Evolutionary conservation across 2,888 invertebrate genomes (phyloP).

Genomic region (Lottia gigantea): DNA sequence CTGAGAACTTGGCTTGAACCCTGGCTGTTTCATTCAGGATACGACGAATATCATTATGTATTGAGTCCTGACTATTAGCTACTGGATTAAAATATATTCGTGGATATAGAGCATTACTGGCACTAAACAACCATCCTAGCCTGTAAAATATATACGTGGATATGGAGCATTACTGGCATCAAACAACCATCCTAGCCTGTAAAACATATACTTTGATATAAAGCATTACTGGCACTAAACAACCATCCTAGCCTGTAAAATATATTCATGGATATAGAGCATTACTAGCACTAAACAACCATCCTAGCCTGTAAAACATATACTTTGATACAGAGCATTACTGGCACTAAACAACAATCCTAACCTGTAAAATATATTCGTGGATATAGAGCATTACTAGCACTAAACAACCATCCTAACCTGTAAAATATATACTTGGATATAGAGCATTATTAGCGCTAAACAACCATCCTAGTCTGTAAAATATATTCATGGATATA

Average conservation of each 20-base stretch:
- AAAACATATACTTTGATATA: slow-evolving; percentile 80
- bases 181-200: too few relatives aligned
- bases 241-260: slow-evolving; percentile 27
- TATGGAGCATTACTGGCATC: background rate
- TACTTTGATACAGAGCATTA: slow-evolving; percentile 2
- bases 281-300: slow-evolving; percentile 78
- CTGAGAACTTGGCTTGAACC: slow-evolving; percentile 38
- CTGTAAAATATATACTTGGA: slow-evolving; percentile 77
- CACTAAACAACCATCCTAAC: slow-evolving; percentile 24
- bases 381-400: slow-evolving; percentile 77
- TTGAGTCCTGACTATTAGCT: background rate
- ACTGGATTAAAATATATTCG: slow-evolving; percentile 74
- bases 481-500: slow-evolving; percentile 73
- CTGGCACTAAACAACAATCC: too few relatives aligned
- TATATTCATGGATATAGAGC: slow-evolving; percentile 82
- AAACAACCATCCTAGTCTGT: slow-evolving; percentile 77
- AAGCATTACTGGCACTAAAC: slow-evolving; percentile 71
- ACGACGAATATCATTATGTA: slow-evolving; percentile 31
- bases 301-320: slow-evolving; percentile 69
- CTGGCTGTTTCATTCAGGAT: slow-evolving; percentile 47
- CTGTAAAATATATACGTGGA: slow-evolving; percentile 39
- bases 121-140: slow-evolving; percentile 78
- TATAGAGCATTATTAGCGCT: slow-evolving; percentile 38
- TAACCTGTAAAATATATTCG: slow-evolving; percentile 74
- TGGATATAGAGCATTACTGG: slow-evolving; percentile 77